A percentile compares a stretch with the other conserved stretches of the same genome.
phyloP scores from a whole-genome alignment of 2,888 invertebrate species.

The Ophion obscuratus region DNA sequence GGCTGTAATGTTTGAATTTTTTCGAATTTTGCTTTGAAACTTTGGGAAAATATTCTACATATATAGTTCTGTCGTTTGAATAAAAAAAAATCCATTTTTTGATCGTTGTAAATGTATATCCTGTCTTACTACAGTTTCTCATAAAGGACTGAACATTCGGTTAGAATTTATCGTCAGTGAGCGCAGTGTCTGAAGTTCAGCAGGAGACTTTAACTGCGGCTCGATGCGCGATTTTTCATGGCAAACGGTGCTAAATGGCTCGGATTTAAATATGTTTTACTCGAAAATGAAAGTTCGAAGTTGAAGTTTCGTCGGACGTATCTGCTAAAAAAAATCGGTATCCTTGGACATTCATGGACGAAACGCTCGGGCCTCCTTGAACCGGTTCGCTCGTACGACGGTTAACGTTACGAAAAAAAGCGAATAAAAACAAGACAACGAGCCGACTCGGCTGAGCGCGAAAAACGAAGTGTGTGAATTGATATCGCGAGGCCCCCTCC shows the following conservation, averaged over 20 bases:
- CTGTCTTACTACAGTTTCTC: too few species aligned
- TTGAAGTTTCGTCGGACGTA: not conserved
- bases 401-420: not conserved
- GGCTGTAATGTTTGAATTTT: too few species aligned
- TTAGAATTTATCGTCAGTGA: too few species aligned
- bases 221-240: too few species aligned
- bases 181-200: too few species aligned
- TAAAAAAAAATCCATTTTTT: too few species aligned
- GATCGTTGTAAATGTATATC: too few species aligned
- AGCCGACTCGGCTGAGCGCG: not conserved
- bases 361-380: not conserved
- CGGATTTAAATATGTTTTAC: not conserved
- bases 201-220: too few species aligned
- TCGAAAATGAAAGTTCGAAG: not conserved
- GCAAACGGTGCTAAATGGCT: not conserved
- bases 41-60: too few species aligned
- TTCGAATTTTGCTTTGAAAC: too few species aligned
- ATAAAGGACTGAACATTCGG: too few species aligned
- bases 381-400: not conserved
- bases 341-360: not conserved
- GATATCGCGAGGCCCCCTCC: constrained; percentile 1
- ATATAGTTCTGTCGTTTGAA: too few species aligned
- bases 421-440: not conserved
- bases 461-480: constrained; percentile 48
- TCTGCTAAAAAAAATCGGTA: not conserved